Conservation (phyloP, 2,888 invertebrate species). For the Rotaria magnacalcarata region DNA sequence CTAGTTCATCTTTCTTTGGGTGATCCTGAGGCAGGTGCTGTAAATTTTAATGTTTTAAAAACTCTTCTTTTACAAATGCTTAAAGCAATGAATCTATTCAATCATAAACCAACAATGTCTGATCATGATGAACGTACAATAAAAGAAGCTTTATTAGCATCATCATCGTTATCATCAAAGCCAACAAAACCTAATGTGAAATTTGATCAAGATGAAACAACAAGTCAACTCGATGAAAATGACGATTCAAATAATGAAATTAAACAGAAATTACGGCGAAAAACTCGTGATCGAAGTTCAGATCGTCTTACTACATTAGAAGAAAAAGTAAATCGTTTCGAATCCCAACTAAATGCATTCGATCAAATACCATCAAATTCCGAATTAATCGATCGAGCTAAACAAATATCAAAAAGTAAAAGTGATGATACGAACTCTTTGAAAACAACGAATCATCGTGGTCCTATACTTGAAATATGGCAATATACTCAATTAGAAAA, state of each 20-base stretch:
- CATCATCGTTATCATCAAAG: neutral
- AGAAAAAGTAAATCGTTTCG: conserved; percentile 44
- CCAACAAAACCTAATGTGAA: neutral
- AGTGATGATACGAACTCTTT: neutral
- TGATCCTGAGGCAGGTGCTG: conserved; percentile 43
- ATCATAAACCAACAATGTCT: conserved; percentile 38
- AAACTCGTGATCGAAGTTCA: conserved; percentile 8
- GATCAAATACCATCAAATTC: conserved; percentile 42
- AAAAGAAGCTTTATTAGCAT: conserved; percentile 26
- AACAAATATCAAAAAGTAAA: neutral
- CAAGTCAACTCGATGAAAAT: neutral
- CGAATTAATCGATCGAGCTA: conserved; percentile 39
- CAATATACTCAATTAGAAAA: conserved; percentile 46
- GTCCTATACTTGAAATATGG: conserved; percentile 45
- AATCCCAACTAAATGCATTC: conserved; percentile 38
- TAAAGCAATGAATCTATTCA: conserved; percentile 45
- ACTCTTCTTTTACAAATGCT: conserved; percentile 44
- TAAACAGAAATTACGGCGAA: neutral
- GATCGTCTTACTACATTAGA: conserved; percentile 42
- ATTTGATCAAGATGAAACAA: neutral
- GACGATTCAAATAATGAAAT: neutral
- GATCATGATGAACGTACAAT: conserved; percentile 22
- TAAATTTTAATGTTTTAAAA: conserved; percentile 44
- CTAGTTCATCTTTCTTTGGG: conserved; percentile 27
- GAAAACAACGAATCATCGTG: neutral